Evolutionary conservation across 2,797 vertebrate species (phyloP), one percentile per base, ranked within the genome.

Genomic region (Siniperca obscura): DNA sequence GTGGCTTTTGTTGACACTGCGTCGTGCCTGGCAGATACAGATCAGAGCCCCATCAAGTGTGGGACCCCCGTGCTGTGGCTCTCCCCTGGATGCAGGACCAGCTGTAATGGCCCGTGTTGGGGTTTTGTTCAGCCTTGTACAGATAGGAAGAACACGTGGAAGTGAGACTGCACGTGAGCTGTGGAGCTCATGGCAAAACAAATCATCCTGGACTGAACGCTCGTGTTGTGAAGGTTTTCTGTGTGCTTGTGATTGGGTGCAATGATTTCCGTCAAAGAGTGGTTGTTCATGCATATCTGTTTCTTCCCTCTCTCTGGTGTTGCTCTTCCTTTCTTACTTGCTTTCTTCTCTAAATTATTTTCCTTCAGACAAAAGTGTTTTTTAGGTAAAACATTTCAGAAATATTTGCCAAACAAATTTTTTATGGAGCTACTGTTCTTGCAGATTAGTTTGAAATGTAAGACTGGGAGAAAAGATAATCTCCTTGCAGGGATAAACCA

Each of bases 131-230:
- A 62, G 85, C 68, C 75, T 87, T 44, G 78, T 25, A 19, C 40
- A 85, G 75, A 79, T 9, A 85, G 40, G 12, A 27, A 27, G 65
- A 55, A 76, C 92, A 94, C 83, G 90, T 94, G 92, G 70, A 79
- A 76, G 73, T 1, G 73, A 56, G 74, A 12, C 65, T 14, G 40
- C 90, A 91, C 84, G 81, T 91, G 92, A 93, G 84, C 66, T 5
- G 73, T 1, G 42, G 42, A 70, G 81, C 89, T 85, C 65, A 14
- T 75, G 90, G 82, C 73, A n/a, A 80, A 82, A 69, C 56, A 80
- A 64, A 78, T 14, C 1, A 74, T n/a, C 57, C 38, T 38, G 46
- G 21, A 56, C 61, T 80, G 75, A 44, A 56, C 22, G 14, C 8
- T 59, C 53, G 34, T 65, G 69, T 13, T 56, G 53, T 34, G 60